Evolutionary conservation across 2,888 invertebrate species (phyloP).

Genomic region (Acleris sparsana): DNA sequence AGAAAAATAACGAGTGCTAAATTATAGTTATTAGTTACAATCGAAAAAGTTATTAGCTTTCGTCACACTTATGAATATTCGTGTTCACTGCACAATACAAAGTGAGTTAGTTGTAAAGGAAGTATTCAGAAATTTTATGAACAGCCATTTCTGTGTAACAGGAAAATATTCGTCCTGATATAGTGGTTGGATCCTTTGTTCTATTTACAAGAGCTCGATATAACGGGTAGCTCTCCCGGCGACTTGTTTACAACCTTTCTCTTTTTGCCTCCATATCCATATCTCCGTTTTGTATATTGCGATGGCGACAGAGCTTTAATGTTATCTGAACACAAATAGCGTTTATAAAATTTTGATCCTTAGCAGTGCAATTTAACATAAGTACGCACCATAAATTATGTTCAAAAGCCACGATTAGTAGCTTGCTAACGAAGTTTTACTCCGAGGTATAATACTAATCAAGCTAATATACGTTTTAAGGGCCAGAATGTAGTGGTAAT

Average conservation of each 20-base stretch:
- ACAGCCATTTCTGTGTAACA: constrained; percentile 15
- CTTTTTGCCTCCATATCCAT: neutral
- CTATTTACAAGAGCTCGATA: constrained; percentile 6
- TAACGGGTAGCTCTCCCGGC: neutral
- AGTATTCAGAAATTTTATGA: constrained; percentile 7
- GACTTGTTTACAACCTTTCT: constrained; percentile 5
- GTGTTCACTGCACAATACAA: constrained; percentile 14
- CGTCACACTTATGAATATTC: constrained; percentile 23
- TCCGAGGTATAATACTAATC: no score
- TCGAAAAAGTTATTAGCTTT: constrained; percentile 24
- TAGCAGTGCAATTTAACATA: no score
- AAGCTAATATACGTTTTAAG: no score
- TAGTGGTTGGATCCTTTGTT: constrained; percentile 16
- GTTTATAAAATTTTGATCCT: no score
- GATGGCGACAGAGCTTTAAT: no score
- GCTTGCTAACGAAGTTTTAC: no score
- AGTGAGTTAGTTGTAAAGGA: constrained; percentile 10
- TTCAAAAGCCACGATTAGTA: no score
- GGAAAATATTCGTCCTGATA: constrained; percentile 11
- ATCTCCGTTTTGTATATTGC: neutral
- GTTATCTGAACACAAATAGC: no score
- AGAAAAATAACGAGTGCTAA: constrained; percentile 28
- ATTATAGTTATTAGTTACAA: constrained; percentile 31
- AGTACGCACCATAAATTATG: no score
- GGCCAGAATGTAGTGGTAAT: no score